Base-by-base conservation (phyloP, 2,888 invertebrate genomes). In the Neoascia interrupta region DNA sequence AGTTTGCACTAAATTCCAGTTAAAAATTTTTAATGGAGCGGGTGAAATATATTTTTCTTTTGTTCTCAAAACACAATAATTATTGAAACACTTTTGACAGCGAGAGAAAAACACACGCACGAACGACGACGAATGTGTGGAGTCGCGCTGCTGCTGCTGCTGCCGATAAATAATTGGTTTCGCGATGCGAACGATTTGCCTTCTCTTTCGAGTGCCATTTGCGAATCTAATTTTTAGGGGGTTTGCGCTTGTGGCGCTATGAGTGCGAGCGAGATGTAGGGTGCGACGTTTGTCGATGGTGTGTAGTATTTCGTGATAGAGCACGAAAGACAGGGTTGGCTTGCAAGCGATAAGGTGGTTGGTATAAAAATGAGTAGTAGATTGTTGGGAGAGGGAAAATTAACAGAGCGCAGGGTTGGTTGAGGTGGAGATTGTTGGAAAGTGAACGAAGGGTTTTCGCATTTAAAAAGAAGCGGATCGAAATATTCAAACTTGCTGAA, bases 281-380 rank as follows among this genome's bases (percentile, higher is more conserved):
- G 11, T 34, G 21, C 3, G n/a, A n/a, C n/a, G n/a, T n/a, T n/a
- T n/a, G n/a, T n/a, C n/a, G n/a, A n/a, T n/a, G 5, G 8, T 6
- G 5, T 26, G 43, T 56, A 63, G 73, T 51, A 73, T 73, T 56
- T 73, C 36, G 73, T 23, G 69, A 47, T 53, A 23, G 60, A 56
- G 63, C 70, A 63, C 63, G 70, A 70, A 70, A 63, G 37, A 23
- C 60, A 47, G 69, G 63, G 58, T 11, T 56, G 43, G 10, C n/a
- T 34, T 10, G 26, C 34, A 13, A 6, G 19, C 26, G 10, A 5
- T n/a, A 2, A 11, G 13, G 13, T 36, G 37, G 31, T 37, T 58
- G 51, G 75, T 76, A 64, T 64, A 69, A 75, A 16, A 8, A n/a
- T 70, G 28, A 70, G 75, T 76, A 76, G 26, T 76, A 76, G 75